Evolutionary conservation across 2,797 vertebrate species (phyloP), one percentile per base, ranked within the genome.

Genomic region (Chelon auratus): DNA sequence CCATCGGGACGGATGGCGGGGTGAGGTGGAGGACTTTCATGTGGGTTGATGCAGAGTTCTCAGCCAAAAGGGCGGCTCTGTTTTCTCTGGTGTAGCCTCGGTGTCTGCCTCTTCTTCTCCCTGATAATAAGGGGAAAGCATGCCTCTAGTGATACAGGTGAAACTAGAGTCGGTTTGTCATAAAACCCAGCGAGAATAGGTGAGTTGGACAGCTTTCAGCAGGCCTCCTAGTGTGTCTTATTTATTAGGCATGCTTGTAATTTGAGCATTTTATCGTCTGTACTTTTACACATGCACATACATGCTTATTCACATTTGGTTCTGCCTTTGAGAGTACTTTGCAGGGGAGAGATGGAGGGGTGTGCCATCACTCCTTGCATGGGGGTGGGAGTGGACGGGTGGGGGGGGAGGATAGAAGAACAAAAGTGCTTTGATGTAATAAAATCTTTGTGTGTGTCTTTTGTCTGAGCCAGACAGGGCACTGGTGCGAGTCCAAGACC

Each of bases 401-500:
- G 43, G 45, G 37, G 57, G 37, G 17, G 37, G 77, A 70, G n/a
- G n/a, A 75, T n/a, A 43, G 65, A 68, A 43, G 39, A 55, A 66
- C 42, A 57, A 51, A 72, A 52, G 51, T 62, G 54, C 70, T 89
- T 91, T 92, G 90, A 93, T 89, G 89, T 92, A 69, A 78, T 82
- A 18, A 63, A 72, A 68, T 45, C 17, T 77, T 0, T 72, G 13
- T 70, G 13, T 67, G 9, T 57, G 11, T 56, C 24, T 70, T 80
- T 8, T 80, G n/a, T 92, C 54, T 83, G 76, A 91, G 89, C 55
- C 92, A 99, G 98, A 97, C 86, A 93, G 96, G 93, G 85, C 89
- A 65, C 91, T 99, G 93, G 90, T 96, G 85, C 94, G 92, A 4
- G 83, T 99, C 93, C 95, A 95, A 86, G 94, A 98, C 62, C 91